phyloP scores from a whole-genome alignment of 2,113 vertebrate genomes.

The Morone chrysops region DNA sequence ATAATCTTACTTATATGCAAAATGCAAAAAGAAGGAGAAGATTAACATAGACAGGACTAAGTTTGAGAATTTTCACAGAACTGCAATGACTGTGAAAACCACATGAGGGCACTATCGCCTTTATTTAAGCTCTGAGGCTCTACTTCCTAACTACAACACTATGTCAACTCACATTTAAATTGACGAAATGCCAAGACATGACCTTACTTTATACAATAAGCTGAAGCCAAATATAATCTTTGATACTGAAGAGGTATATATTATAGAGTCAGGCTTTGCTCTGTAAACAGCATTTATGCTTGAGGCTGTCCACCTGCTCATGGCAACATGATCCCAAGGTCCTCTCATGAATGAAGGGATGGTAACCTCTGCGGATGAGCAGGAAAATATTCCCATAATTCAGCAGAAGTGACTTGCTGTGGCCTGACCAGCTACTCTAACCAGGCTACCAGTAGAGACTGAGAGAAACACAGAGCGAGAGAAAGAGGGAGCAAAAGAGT shows the following conservation, averaged over 20 bases:
- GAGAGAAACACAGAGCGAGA: neutral
- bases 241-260: neutral
- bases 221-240: constrained; percentile 18
- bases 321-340: constrained; percentile 31
- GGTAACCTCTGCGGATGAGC: constrained; percentile 12
- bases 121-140: neutral
- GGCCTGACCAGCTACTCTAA: constrained; percentile 16
- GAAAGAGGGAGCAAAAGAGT: constrained; percentile 14
- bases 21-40: neutral
- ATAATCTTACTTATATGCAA: neutral
- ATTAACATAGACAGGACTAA: neutral
- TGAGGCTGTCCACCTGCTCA: constrained; percentile 34
- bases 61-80: neutral
- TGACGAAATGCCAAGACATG: neutral
- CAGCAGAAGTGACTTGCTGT: constrained; percentile 2
- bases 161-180: neutral
- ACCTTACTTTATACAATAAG: neutral
- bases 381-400: constrained; percentile 46
- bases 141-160: neutral
- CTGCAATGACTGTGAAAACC: constrained; percentile 54
- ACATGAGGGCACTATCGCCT: constrained; percentile 69
- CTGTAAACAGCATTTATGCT: constrained; percentile 26
- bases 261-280: neutral
- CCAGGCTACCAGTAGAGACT: neutral
- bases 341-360: constrained; percentile 49